Evolutionary conservation across 2,888 invertebrate species (phyloP).

Genomic region (Caenorhabditis virilis): DNA sequence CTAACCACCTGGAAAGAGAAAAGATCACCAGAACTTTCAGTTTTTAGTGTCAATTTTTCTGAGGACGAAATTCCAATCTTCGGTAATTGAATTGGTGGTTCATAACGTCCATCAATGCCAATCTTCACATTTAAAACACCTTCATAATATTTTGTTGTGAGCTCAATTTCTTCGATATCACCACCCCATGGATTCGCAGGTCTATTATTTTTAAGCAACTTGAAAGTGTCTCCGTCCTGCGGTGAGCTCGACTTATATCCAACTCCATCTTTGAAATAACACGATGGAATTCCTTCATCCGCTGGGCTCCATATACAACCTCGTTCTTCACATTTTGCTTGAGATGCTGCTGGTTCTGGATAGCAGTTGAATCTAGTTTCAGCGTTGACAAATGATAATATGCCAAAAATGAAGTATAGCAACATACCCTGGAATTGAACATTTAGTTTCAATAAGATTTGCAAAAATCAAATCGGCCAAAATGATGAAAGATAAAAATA

Average conservation of each 20-base stretch:
- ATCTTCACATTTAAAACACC: slow-evolving; percentile 51
- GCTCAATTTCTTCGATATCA: slow-evolving; percentile 37
- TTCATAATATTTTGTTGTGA: slow-evolving; percentile 44
- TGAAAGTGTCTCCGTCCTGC: slow-evolving; percentile 23
- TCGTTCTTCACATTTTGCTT: slow-evolving; percentile 50
- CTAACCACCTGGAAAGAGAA: slow-evolving; percentile 57
- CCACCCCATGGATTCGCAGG: slow-evolving; percentile 55
- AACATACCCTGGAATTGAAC: too few species aligned
- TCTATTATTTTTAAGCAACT: slow-evolving; percentile 38
- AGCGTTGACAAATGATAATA: too few species aligned
- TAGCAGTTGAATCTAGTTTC: slow-evolving; percentile 54
- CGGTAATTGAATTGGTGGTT: slow-evolving; percentile 54
- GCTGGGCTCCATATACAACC: slow-evolving; percentile 56
- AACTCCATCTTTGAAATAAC: slow-evolving; percentile 50
- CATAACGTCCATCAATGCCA: slow-evolving; percentile 42
- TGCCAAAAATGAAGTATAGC: too few species aligned
- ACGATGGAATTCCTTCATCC: slow-evolving; percentile 42
- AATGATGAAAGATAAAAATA: too few species aligned
- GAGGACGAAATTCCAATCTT: slow-evolving; percentile 19
- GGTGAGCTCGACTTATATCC: slow-evolving; percentile 47
- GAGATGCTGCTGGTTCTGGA: slow-evolving; percentile 50
- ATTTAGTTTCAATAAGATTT: too few species aligned
- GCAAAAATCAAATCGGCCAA: too few species aligned
- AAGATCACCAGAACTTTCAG: slow-evolving; percentile 26
- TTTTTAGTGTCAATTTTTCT: slow-evolving; percentile 38